Evolutionary conservation across 2,888 invertebrate genomes (phyloP), one percentile per base, ranked within the genome.

Genomic region (Eugnorisma glareosa): DNA sequence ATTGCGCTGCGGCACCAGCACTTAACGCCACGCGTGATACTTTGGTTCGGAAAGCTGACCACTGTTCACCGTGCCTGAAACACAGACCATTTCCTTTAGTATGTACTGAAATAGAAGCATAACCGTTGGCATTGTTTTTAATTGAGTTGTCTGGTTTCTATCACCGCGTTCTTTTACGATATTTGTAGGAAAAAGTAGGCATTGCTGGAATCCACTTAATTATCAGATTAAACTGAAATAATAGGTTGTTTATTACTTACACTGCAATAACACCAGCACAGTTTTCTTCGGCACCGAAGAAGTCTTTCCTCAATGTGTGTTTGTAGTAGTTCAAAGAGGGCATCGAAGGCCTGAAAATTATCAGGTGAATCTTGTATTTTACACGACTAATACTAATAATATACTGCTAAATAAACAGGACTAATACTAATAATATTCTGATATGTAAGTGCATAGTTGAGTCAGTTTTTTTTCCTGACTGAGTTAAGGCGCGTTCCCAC

Each of bases 1-100:
- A 98, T 91, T 98, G 97, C 35, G 97, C 97, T 0, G 98, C 98
- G 0, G 98, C 97, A 67, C 97, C 97, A 0, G 98, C 97, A 88
- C 98, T 97, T 86, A 98, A 95, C 94, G 98, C 98, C 35, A 98
- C 97, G 88, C 98, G 97, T 70, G 98, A 98, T 10, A 98, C 98
- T 91, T 98, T 98, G 10, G 97, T 97, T 67, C 98, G 97, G 85
- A 98, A 98, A 71, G 97, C 97, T 90, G 98, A 97, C 98, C 98
- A 98, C 21, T 98, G 97, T 83, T 98, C 98, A 3, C 98, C 98
- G 90, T 98, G 98, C 0, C 98, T 98, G 93, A 2, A 81, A 72
- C 15, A 51, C 18, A 28, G 24, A 31, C 15, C 48, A 70, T 24
- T 21, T 4, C 7, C 43, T 45, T 43, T n/a, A 48, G 24, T 72